Evolutionary conservation across 2,797 vertebrate species (phyloP).

Genomic region (Siniperca undulata): DNA sequence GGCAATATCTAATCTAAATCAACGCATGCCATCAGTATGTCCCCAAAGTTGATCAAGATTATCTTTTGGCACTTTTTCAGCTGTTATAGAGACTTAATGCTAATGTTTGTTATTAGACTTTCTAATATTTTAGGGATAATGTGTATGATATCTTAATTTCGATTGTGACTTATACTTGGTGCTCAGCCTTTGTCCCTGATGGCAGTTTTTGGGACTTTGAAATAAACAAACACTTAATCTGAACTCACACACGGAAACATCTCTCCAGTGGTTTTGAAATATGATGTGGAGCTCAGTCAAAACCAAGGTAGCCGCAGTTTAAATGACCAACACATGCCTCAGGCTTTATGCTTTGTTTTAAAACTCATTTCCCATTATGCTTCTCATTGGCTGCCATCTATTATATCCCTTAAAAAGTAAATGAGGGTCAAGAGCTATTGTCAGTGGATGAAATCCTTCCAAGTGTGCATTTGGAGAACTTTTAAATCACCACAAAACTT

Average conservation of each 20-base stretch:
- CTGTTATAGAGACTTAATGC: neutral
- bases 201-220: neutral
- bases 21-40: neutral
- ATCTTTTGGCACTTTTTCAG: neutral
- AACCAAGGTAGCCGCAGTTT: conserved; percentile 3
- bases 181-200: neutral
- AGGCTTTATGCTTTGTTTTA: conserved; percentile 39
- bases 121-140: neutral
- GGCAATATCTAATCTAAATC: neutral
- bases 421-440: conserved; percentile 44
- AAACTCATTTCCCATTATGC: conserved; percentile 26
- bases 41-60: neutral
- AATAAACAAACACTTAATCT: conserved; percentile 15
- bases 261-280: conserved; percentile 12
- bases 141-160: neutral
- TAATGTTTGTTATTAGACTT: neutral
- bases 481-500: conserved; percentile 52
- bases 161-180: neutral
- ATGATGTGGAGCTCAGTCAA: conserved; percentile 4
- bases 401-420: conserved; percentile 42
- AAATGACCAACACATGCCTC: conserved; percentile 26
- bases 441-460: conserved; percentile 24
- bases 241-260: neutral
- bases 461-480: conserved; percentile 32
- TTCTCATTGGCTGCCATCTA: conserved; percentile 27